Percentiles rank a stretch among this genome's conserved stretches.
Conservation (phyloP, 1,140 invertebrate genomes). For the Aporrectodea caliginosa region DNA sequence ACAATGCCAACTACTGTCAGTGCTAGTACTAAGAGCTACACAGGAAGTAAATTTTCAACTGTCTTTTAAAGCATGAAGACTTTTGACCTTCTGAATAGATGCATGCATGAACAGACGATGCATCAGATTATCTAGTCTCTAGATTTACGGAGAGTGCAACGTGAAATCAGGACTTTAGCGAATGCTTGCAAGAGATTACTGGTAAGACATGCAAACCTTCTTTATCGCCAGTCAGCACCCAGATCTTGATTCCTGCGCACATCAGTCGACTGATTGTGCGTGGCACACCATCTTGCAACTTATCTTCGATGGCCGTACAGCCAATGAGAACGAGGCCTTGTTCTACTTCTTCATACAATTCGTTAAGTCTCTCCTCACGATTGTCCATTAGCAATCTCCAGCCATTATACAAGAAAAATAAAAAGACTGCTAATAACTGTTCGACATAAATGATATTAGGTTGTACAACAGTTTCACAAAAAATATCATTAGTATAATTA, state of each 20-base stretch:
- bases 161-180: no score
- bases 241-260: constrained; percentile 79
- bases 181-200: no score
- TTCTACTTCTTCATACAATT: constrained; percentile 79
- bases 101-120: no score
- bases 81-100: no score
- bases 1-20: no score
- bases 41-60: no score
- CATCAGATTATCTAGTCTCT: no score
- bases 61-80: no score
- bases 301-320: constrained; percentile 94
- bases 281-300: constrained; percentile 84
- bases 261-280: constrained; percentile 78
- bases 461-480: not conserved
- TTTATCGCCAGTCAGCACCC: constrained; percentile 98
- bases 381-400: constrained; percentile 41
- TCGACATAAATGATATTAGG: not conserved
- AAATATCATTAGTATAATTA: no score
- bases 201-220: no score
- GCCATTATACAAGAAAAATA: not conserved
- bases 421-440: not conserved
- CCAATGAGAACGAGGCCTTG: constrained; percentile 77
- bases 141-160: no score
- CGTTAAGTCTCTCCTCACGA: constrained; percentile 72
- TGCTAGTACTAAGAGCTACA: no score